Evolutionary conservation across 2,797 vertebrate genomes (phyloP).

Genomic region (Nasua narica): DNA sequence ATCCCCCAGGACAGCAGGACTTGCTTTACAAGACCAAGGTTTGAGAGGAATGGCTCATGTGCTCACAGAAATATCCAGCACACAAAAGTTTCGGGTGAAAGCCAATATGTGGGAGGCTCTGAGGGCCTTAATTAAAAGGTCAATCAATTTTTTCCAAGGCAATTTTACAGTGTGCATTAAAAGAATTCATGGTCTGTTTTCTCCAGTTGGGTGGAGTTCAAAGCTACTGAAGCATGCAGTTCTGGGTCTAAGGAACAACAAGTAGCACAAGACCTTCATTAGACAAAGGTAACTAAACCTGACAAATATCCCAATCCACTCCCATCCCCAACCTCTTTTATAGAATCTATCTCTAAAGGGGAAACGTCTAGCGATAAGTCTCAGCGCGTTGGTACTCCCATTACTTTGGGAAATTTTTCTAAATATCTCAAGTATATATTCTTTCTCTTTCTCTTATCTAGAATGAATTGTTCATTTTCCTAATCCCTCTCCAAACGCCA

Average conservation of each 20-base stretch:
- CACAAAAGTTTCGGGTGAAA: conserved; percentile 1
- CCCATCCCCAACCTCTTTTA: background rate
- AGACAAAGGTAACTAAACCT: background rate
- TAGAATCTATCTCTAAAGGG: background rate
- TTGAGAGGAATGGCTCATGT: background rate
- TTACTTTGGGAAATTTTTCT: background rate
- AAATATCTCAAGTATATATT: background rate
- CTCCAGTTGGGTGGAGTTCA: background rate
- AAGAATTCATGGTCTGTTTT: conserved; percentile 27
- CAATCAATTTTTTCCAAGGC: background rate
- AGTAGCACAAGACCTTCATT: background rate
- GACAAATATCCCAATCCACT: background rate
- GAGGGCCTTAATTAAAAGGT: conserved; percentile 42
- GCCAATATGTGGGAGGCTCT: background rate
- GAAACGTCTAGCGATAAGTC: background rate
- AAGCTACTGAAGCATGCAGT: background rate
- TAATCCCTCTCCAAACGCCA: background rate
- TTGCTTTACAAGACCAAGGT: background rate
- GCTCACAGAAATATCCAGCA: background rate
- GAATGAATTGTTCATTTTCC: background rate
- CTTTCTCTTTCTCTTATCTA: background rate
- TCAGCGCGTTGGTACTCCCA: background rate
- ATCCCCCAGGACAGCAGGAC: background rate
- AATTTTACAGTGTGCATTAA: background rate
- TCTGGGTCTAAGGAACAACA: conserved; percentile 16